These are phyloP conservation scores for Odontamblyopus lacepedii DNA, from an alignment of 2,797 vertebrate species.

Conservation along the genomic window DNA sequence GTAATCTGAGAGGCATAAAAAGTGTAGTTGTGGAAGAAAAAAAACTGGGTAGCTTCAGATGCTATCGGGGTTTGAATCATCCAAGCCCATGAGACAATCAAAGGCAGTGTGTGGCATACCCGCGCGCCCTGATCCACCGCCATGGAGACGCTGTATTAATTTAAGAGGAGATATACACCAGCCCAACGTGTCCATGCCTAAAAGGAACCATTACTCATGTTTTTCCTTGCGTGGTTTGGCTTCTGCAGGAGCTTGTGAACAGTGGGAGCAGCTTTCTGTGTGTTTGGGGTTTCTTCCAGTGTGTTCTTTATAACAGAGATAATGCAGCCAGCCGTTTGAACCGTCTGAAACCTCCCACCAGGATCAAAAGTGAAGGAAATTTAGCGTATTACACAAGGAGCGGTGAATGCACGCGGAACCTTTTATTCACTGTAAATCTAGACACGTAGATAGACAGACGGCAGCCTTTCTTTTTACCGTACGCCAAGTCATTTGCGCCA, in stretches of 20 bases:
- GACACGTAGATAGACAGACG: background rate
- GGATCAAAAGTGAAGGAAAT: background rate
- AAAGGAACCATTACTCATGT: conserved; percentile 32
- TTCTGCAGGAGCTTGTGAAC: conserved; percentile 12
- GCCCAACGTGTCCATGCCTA: conserved; percentile 36
- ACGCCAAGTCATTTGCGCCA: background rate
- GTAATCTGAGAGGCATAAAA: conserved; percentile 49
- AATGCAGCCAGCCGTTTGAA: background rate
- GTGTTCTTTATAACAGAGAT: background rate
- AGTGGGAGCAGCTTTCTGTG: background rate
- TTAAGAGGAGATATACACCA: conserved; percentile 51
- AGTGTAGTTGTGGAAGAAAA: conserved; percentile 18
- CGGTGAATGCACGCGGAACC: background rate
- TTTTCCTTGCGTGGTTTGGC: conserved; percentile 4
- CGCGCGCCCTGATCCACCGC: conserved; percentile 47
- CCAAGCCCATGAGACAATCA: conserved; percentile 58
- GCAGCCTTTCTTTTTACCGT: background rate
- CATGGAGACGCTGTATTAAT: conserved; percentile 57
- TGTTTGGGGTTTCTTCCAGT: background rate
- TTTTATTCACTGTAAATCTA: background rate
- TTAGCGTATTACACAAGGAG: background rate
- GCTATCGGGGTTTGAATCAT: conserved; percentile 66
- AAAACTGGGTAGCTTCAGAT: conserved; percentile 65
- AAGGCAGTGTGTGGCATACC: conserved; percentile 64
- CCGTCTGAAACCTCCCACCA: background rate